Evolutionary conservation across 1,140 invertebrate species (phyloP), one percentile per base, ranked within the genome.

Genomic region (Goniozus legneri): DNA sequence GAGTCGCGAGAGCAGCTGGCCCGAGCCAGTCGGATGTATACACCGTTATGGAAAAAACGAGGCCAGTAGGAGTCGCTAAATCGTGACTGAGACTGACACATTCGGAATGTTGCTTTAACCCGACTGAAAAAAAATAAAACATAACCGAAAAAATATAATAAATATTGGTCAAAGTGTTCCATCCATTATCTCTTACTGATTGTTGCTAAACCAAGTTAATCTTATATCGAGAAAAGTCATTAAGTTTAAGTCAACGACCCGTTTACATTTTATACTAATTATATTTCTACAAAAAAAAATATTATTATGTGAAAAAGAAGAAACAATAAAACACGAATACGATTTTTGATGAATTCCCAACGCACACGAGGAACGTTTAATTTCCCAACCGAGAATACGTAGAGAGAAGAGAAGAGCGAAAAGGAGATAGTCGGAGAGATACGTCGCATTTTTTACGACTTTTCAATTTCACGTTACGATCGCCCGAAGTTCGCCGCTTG

Each of bases 141-240:
- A n/a, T n/a, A n/a, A n/a, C n/a, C n/a, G n/a, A n/a, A n/a, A n/a
- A n/a, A n/a, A n/a, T n/a, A n/a, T n/a, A n/a, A n/a, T n/a, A n/a
- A n/a, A n/a, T n/a, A n/a, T n/a, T 58, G 60, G 62, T 64, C 47
- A 58, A 37, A 45, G 56, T 38, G 52, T 56, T 65, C 62, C 62
- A 67, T 67, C 62, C 62, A 67, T 56, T 61, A 56, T 31, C 38
- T 56, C 47, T 49, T 55, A 48, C 44, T 60, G 52, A 55, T 58
- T 58, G 24, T 50, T 46, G 34, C 43, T 57, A 56, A 56, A 54
- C 15, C 19, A 20, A 24, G 34, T 52, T 49, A 35, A 33, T 20
- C 14, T 20, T 36, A 32, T 36, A 32, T 44, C 41, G 27, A 32
- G 16, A 20, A 30, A 37, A 15, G 18, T 39, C 19, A 41, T 54